Conservation (phyloP, 2,888 invertebrate species). For the Coecobrya sp. region DNA sequence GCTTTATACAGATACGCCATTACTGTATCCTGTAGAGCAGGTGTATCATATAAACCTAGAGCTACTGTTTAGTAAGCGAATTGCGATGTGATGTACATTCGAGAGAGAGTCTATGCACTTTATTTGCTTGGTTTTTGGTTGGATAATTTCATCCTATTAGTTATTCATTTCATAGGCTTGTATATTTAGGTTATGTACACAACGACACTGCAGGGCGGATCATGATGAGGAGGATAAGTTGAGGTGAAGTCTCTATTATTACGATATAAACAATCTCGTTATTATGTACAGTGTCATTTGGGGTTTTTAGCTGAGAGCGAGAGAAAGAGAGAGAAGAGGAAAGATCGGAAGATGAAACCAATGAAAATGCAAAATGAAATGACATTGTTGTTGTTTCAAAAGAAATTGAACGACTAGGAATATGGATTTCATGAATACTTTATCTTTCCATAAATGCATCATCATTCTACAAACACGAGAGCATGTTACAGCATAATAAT, state of each 20-base stretch:
- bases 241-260: constrained; percentile 39
- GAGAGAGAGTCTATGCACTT: no score
- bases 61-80: constrained; percentile 15
- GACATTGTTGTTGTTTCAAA: constrained; percentile 63
- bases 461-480: constrained; percentile 49
- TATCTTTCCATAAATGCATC: constrained; percentile 78
- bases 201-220: not conserved
- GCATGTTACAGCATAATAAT: not conserved
- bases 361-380: constrained; percentile 73
- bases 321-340: constrained; percentile 16
- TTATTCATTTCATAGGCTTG: not conserved
- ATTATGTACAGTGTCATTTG: not conserved
- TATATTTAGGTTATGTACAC: not conserved
- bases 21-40: constrained; percentile 10
- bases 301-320: not conserved
- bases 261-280: not conserved
- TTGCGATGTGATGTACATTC: no score
- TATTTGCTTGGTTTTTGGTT: not conserved
- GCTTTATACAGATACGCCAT: not conserved
- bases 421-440: constrained; percentile 74
- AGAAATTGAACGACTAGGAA: constrained; percentile 37
- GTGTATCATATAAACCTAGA: no score
- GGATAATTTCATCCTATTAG: not conserved
- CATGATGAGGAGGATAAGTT: constrained; percentile 24
- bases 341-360: constrained; percentile 29